These are phyloP conservation scores for Nomada fabriciana DNA, from an alignment of 2,888 invertebrate species.

Conservation along the genomic window DNA sequence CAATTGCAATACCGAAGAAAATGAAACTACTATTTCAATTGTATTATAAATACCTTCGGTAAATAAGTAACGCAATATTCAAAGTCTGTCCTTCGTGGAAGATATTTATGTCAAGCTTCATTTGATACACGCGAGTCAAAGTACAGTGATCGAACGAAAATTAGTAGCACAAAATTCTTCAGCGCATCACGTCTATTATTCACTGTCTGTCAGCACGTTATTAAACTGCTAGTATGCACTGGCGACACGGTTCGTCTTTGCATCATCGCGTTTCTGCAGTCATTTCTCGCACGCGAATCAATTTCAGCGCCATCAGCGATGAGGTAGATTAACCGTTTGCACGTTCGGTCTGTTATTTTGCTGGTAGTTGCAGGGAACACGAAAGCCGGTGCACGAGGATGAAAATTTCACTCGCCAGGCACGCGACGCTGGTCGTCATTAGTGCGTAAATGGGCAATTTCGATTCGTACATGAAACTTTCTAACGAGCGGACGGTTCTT, in stretches of 20 bases:
- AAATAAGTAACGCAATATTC: background rate
- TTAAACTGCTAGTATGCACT: slow-evolving; percentile 8
- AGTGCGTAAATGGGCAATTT: slow-evolving; percentile 47
- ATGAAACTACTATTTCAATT: too few species aligned
- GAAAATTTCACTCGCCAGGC: slow-evolving; percentile 28
- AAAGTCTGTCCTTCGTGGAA: too few species aligned
- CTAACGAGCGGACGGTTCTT: slow-evolving; percentile 54
- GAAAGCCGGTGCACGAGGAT: too few species aligned
- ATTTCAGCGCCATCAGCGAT: background rate
- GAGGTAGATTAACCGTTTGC: background rate
- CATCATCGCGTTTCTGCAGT: background rate
- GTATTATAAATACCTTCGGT: background rate
- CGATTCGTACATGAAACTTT: slow-evolving; percentile 54
- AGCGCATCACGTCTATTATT: background rate
- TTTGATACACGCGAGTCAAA: background rate
- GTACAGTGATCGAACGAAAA: background rate
- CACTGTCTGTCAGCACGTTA: slow-evolving; percentile 10
- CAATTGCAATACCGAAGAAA: too few species aligned
- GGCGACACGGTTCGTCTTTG: slow-evolving; percentile 1
- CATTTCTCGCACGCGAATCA: slow-evolving; percentile 6
- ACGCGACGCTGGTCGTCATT: slow-evolving; percentile 22
- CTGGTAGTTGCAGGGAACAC: too few species aligned
- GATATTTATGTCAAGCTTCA: too few species aligned
- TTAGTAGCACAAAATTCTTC: background rate
- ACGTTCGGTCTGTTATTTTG: background rate